phyloP scores from a whole-genome alignment of 2,113 vertebrate genomes.

The Prinia subflava region DNA sequence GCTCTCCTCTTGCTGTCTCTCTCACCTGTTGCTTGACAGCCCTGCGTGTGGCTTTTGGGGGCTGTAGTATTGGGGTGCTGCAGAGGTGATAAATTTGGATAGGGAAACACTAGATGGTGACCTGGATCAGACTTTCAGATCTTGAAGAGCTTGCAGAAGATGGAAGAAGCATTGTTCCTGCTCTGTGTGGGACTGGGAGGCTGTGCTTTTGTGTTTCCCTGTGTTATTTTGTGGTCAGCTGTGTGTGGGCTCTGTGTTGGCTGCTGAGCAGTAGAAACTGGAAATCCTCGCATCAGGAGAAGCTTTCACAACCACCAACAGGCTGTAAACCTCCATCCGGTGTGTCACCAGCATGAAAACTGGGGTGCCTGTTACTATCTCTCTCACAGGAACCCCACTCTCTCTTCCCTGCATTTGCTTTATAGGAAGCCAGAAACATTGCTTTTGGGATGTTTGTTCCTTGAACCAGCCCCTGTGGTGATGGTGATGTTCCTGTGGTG shows the following conservation, averaged over 20 bases:
- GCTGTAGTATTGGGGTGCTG: not conserved
- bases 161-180: not conserved
- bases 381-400: not conserved
- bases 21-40: not conserved
- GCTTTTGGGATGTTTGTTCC: not conserved
- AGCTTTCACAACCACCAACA: not conserved
- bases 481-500: fast-evolving
- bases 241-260: not conserved
- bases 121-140: not conserved
- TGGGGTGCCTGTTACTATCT: not conserved
- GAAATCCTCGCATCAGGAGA: not conserved
- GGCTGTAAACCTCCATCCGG: not conserved
- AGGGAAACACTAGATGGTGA: not conserved
- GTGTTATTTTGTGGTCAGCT: not conserved
- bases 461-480: not conserved
- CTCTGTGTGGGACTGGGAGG: not conserved
- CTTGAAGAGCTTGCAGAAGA: not conserved
- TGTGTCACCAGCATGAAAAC: not conserved
- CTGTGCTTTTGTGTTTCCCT: not conserved
- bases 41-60: not conserved
- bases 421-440: not conserved
- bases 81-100: not conserved
- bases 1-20: not conserved
- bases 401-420: not conserved
- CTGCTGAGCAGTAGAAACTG: not conserved